These are phyloP conservation scores for Colletes collaris DNA, from an alignment of 2,888 invertebrate species.

Conservation along the genomic window DNA sequence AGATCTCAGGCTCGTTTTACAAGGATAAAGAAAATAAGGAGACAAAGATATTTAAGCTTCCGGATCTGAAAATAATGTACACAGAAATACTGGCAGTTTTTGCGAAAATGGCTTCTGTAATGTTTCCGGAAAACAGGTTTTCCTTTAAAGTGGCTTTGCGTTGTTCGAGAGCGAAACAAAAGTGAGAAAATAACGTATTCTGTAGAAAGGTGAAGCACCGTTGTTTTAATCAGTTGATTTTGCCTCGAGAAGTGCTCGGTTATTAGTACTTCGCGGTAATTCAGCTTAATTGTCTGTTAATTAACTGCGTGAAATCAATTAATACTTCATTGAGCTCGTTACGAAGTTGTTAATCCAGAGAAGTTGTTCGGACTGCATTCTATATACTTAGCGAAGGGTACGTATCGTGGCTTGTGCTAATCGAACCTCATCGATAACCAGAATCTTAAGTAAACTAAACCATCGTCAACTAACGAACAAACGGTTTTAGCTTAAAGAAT, in stretches of 20 bases:
- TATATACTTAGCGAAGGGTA: background rate
- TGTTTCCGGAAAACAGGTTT: too few species aligned
- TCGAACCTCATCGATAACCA: constrained; percentile 13
- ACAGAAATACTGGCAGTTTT: too few species aligned
- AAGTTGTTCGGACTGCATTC: constrained; percentile 31
- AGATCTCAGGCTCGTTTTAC: too few species aligned
- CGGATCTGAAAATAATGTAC: too few species aligned
- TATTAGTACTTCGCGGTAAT: constrained; percentile 31
- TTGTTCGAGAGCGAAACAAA: too few species aligned
- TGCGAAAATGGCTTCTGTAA: too few species aligned
- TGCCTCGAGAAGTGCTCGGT: constrained; percentile 4
- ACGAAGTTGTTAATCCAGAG: constrained; percentile 35
- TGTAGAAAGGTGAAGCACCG: too few species aligned
- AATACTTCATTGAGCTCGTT: constrained; percentile 44
- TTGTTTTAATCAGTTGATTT: background rate
- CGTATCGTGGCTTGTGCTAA: constrained; percentile 1
- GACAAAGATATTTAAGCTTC: too few species aligned
- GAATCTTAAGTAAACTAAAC: background rate
- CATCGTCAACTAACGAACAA: background rate
- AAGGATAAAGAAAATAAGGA: too few species aligned
- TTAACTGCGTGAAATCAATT: constrained; percentile 43
- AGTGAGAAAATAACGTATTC: too few species aligned
- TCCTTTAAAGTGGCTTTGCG: too few species aligned
- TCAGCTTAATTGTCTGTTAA: constrained; percentile 39
- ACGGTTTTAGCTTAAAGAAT: background rate